These are phyloP conservation scores for Danio jaintianensis DNA, from an alignment of 2,797 vertebrate species.

Conservation along the genomic window DNA sequence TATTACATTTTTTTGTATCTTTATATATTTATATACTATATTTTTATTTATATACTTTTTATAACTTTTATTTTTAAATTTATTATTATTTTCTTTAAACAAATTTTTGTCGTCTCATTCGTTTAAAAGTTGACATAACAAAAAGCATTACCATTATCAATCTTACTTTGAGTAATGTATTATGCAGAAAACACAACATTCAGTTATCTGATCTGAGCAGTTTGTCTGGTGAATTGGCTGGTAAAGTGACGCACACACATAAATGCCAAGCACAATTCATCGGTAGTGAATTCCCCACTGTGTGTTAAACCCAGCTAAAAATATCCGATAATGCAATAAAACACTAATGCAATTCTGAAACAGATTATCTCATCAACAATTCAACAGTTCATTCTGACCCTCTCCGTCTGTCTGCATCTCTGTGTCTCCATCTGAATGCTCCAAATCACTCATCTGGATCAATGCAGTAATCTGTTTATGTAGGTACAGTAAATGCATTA, in stretches of 20 bases:
- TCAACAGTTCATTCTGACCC: slow-evolving; percentile 10
- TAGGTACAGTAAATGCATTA: slow-evolving; percentile 47
- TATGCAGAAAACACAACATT: too few relatives aligned
- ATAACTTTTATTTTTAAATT: too few relatives aligned
- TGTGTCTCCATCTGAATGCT: slow-evolving; percentile 13
- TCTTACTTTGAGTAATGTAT: too few relatives aligned
- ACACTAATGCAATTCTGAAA: slow-evolving; percentile 44
- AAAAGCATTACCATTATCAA: too few relatives aligned
- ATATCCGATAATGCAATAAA: slow-evolving; percentile 28
- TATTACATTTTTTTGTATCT: too few relatives aligned
- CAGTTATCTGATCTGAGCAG: not conserved
- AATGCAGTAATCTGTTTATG: slow-evolving; percentile 21
- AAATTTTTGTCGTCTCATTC: too few relatives aligned
- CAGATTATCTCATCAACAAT: slow-evolving; percentile 22
- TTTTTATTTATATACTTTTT: too few relatives aligned
- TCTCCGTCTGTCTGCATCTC: slow-evolving; percentile 12
- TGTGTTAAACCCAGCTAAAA: slow-evolving; percentile 1
- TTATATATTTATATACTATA: too few relatives aligned
- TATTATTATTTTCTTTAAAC: too few relatives aligned
- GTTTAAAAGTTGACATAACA: too few relatives aligned
- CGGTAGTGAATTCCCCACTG: slow-evolving; percentile 8
- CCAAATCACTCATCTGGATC: slow-evolving; percentile 22
- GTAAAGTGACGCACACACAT: not conserved
- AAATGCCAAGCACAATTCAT: not conserved
- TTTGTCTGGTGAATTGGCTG: not conserved